Evolutionary conservation across 2,888 invertebrate species (phyloP).

Genomic region (Thalpophila matura): DNA sequence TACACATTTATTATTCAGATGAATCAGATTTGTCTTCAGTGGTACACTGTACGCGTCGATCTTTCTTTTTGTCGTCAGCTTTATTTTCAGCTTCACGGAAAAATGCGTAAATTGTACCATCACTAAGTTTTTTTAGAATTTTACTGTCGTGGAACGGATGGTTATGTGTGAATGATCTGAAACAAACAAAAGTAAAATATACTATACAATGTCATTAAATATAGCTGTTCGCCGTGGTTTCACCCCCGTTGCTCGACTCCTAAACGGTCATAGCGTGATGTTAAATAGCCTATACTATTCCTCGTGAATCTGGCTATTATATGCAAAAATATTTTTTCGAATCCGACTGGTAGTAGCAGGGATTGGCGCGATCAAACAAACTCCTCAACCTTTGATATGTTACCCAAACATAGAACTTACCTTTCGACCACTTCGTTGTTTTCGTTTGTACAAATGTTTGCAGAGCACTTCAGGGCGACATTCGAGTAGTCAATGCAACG

Average conservation of each 20-base stretch:
- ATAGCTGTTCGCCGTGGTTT: no score
- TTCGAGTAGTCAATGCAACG: slow-evolving; percentile 82
- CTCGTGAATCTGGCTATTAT: no score
- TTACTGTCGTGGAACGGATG: slow-evolving; percentile 80
- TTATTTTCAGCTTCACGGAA: slow-evolving; percentile 70
- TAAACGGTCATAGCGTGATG: no score
- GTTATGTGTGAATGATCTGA: slow-evolving; percentile 69
- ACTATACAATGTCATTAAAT: no score
- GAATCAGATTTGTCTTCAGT: not conserved
- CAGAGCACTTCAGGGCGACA: slow-evolving; percentile 76
- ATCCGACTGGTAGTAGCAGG: no score
- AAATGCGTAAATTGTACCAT: slow-evolving; percentile 70
- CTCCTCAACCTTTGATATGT: no score
- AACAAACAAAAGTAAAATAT: slow-evolving; percentile 23
- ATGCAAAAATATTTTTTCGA: no score
- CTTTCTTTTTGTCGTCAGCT: slow-evolving; percentile 28
- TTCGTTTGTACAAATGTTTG: slow-evolving; percentile 75
- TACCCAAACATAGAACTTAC: slow-evolving; percentile 70
- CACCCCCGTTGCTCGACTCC: no score
- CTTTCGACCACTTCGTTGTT: slow-evolving; percentile 79
- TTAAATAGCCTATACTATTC: no score
- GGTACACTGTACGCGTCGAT: not conserved
- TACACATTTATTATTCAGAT: slow-evolving; percentile 6
- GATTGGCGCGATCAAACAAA: no score
- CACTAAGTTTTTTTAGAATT: slow-evolving; percentile 76